Evolutionary conservation across 2,888 invertebrate species (phyloP), one percentile per base, ranked within the genome.

Genomic region (Monoplex corrugatus): DNA sequence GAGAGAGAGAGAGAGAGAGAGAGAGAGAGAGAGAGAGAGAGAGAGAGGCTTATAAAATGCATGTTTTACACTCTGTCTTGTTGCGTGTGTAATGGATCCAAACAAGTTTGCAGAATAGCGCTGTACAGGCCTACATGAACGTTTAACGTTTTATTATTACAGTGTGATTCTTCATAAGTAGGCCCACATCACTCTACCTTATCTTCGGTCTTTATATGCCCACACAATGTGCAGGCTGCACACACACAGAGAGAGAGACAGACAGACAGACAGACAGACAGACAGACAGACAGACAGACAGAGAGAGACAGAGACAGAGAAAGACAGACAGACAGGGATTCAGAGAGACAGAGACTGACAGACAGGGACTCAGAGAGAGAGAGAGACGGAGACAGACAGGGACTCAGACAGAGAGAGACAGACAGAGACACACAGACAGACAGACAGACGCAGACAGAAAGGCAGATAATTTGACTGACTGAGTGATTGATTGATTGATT

Each of bases 251-350:
- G 13, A 23, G 85, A 85, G 32, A 6, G 85, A 85, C 3, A 50
- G 85, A 85, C 6, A 50, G 16, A 85, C n/a, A 50, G 6, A 50
- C 23, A 85, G 45, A 50, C 35, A 86, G 63, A 86, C 16, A 63
- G 86, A 86, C 38, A 86, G 86, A 57, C 38, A 57, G 86, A 86
- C 63, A 86, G 86, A 86, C 35, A 86, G 86, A 86, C 23, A 86
- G 63, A 86, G 63, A 86, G 86, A 86, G 63, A 86, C 32, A 72
- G 32, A 72, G 72, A 72, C 8, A 72, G 72, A 72, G 72, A 72
- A 35, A 72, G 72, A 32, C n/a, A 6, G 5, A 63, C 1, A 23
- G n/a, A 63, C n/a, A 23, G 6, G 28, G 28, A 13, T 13, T 8
- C 28, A 19, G 23, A 63, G 3, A 6, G 23, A 6, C 63, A 6